Evolutionary conservation across 2,113 vertebrate genomes (phyloP).

Genomic region (Eira barbara): DNA sequence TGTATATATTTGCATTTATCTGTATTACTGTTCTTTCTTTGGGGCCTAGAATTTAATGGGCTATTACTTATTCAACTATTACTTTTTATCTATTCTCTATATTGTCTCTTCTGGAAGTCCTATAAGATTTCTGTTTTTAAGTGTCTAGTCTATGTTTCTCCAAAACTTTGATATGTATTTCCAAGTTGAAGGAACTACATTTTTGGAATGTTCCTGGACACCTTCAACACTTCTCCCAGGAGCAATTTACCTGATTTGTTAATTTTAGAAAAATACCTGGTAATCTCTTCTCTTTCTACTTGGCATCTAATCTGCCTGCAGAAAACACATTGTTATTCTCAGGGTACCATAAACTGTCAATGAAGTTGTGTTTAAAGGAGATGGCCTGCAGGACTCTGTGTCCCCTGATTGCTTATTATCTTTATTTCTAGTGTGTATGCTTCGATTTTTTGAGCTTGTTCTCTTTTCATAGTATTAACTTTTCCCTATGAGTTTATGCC

Average conservation of each 20-base stretch:
- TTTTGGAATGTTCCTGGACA: background rate
- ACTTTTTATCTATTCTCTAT: background rate
- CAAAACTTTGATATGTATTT: background rate
- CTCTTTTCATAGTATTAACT: background rate
- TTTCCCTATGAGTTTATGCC: background rate
- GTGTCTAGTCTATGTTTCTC: background rate
- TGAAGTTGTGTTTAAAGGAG: background rate
- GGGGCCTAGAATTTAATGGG: background rate
- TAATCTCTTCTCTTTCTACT: background rate
- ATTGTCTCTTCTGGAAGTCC: background rate
- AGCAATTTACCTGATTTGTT: background rate
- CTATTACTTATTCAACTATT: background rate
- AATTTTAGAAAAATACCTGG: background rate
- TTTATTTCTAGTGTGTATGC: background rate
- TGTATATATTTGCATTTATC: background rate
- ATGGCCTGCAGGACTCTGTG: accelerated
- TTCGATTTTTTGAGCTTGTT: background rate
- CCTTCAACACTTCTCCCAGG: background rate
- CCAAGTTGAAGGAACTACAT: background rate
- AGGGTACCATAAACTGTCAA: background rate
- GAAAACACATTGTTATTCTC: background rate
- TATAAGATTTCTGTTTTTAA: background rate
- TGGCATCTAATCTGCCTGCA: background rate
- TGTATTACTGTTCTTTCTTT: background rate
- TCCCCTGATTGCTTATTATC: background rate